These are phyloP conservation scores for Argopecten irradians DNA, from an alignment of 1,140 invertebrate species.

Conservation along the genomic window DNA sequence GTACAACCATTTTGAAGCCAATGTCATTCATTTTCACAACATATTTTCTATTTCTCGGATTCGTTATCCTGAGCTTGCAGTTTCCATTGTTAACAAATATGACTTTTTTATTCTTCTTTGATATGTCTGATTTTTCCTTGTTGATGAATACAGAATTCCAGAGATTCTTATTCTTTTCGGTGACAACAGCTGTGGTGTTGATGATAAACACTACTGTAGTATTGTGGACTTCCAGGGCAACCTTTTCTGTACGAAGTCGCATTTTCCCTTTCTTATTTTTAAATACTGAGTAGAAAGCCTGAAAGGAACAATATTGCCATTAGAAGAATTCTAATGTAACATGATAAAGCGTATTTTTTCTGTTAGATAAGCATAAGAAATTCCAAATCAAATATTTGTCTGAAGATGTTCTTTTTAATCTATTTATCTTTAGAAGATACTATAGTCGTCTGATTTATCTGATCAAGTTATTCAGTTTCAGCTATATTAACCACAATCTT, in stretches of 20 bases:
- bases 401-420: no score
- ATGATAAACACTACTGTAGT: neutral
- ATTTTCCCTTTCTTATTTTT: slow-evolving; percentile 21
- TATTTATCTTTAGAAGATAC: no score
- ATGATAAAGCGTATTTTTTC: no score
- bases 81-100: slow-evolving; percentile 6
- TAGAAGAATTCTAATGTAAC: neutral
- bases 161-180: neutral
- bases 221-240: neutral
- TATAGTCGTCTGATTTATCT: no score
- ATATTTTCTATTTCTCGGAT: neutral
- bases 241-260: slow-evolving; percentile 2
- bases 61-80: neutral
- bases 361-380: no score
- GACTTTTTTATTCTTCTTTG: neutral
- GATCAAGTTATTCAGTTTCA: no score
- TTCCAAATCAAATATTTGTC: no score
- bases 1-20: neutral
- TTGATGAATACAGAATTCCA: neutral
- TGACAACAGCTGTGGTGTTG: neutral
- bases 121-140: neutral
- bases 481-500: no score
- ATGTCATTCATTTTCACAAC: neutral
- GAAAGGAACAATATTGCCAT: neutral
- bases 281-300: neutral